Evolutionary conservation across 2,797 vertebrate species (phyloP).

Genomic region (Fistularia tabacaria): DNA sequence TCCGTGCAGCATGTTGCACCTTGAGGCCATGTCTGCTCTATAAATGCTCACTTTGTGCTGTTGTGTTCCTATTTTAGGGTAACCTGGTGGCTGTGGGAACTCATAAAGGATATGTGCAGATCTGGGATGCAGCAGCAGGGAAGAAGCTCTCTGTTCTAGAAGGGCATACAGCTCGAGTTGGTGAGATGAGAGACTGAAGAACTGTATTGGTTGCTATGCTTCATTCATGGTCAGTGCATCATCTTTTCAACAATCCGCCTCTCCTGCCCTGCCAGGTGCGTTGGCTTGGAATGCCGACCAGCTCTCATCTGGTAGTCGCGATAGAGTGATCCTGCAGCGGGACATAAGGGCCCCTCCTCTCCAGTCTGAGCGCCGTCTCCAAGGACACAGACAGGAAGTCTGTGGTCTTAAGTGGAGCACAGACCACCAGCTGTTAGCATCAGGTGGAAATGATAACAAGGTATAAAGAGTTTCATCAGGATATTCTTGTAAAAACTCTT

Average conservation of each 20-base stretch:
- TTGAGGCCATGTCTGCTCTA: not conserved
- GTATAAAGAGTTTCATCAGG: constrained; percentile 53
- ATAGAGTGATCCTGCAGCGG: constrained; percentile 94
- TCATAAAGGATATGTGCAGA: constrained; percentile 85
- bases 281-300: constrained; percentile 98
- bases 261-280: constrained; percentile 75
- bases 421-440: constrained; percentile 96
- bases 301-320: constrained; percentile 92
- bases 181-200: constrained; percentile 73
- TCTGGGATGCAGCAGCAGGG: constrained; percentile 96
- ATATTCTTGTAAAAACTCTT: too few species aligned
- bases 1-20: not conserved
- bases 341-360: constrained; percentile 92
- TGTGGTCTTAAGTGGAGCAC: constrained; percentile 99
- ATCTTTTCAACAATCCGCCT: not conserved
- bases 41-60: not conserved
- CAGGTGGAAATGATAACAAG: constrained; percentile 98
- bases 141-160: constrained; percentile 94
- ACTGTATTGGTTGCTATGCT: too few species aligned
- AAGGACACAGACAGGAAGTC: constrained; percentile 97
- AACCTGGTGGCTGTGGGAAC: constrained; percentile 82
- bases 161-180: constrained; percentile 94
- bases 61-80: constrained; percentile 62
- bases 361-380: constrained; percentile 93
- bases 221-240: constrained; percentile 9